Evolutionary conservation across 2,797 vertebrate genomes (phyloP).

Genomic region (Melanogrammus aeglefinus): DNA sequence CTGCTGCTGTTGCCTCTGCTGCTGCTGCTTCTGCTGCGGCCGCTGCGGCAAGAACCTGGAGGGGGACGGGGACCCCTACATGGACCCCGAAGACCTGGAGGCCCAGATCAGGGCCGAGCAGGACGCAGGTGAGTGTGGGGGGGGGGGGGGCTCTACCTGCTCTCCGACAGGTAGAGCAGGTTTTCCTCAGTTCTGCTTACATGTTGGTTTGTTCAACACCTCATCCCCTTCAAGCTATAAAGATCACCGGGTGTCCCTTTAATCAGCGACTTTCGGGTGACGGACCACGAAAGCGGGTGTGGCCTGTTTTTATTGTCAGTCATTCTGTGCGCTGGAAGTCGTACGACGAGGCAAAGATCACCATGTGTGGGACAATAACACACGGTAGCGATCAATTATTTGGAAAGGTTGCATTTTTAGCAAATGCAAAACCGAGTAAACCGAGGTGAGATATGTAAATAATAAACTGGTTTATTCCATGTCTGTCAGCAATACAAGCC

Average conservation of each 20-base stretch:
- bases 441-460: not conserved
- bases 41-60: slow-evolving; percentile 56
- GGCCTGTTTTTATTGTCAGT: not conserved
- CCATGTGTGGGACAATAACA: not conserved
- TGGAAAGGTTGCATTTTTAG: not conserved
- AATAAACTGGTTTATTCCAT: not conserved
- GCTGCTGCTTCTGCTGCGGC: slow-evolving; percentile 87
- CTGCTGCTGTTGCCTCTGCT: slow-evolving; percentile 85
- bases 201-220: no score
- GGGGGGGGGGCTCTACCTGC: not conserved
- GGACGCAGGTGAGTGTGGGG: slow-evolving; percentile 56
- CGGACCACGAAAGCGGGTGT: no score
- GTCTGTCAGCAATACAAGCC: not conserved
- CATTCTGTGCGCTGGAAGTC: no score
- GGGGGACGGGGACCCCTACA: slow-evolving; percentile 50
- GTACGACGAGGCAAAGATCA: not conserved
- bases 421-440: not conserved
- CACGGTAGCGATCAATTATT: not conserved
- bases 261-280: no score
- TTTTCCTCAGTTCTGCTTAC: no score
- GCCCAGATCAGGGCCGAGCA: slow-evolving; percentile 68
- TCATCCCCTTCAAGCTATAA: no score
- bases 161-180: no score
- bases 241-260: no score
- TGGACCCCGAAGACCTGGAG: slow-evolving; percentile 82